Conservation (phyloP, 1,140 invertebrate species). For the Belonocnema kinseyi region DNA sequence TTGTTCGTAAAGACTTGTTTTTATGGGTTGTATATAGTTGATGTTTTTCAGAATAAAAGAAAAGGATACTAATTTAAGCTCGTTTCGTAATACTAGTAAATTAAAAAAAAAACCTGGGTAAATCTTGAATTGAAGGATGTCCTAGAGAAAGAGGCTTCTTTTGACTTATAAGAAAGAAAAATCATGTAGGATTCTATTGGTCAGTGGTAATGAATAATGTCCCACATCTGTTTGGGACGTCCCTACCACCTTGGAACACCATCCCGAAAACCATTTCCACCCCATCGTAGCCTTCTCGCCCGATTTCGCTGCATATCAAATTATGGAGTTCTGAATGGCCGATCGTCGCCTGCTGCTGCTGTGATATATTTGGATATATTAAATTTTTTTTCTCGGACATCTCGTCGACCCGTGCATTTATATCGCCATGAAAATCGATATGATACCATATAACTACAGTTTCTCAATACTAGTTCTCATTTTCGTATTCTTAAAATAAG, state of each 20-base stretch:
- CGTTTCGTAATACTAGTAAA: too few relatives aligned
- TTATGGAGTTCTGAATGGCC: conserved; percentile 74
- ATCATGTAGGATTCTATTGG: conserved; percentile 42
- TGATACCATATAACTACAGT: conserved; percentile 15
- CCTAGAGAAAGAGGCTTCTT: conserved; percentile 8
- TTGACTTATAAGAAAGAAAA: conserved; percentile 34
- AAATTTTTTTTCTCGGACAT: conserved; percentile 69
- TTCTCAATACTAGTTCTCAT: neutral
- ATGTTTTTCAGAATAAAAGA: too few relatives aligned
- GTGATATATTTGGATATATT: conserved; percentile 76
- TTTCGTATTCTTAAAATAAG: neutral
- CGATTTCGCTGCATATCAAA: conserved; percentile 74
- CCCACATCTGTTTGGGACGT: conserved; percentile 72
- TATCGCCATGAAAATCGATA: conserved; percentile 42
- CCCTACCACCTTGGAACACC: conserved; percentile 58
- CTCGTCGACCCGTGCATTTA: conserved; percentile 42
- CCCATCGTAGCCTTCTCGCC: conserved; percentile 65
- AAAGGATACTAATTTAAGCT: too few relatives aligned
- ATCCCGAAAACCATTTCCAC: conserved; percentile 69
- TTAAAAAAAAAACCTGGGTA: too few relatives aligned
- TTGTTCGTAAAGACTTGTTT: too few relatives aligned
- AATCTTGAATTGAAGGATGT: neutral
- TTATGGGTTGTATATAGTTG: too few relatives aligned
- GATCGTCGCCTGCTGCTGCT: conserved; percentile 72
- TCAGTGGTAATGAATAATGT: conserved; percentile 73